Base-by-base conservation (phyloP, 1,140 invertebrate species). In the Palaemon carinicauda region DNA sequence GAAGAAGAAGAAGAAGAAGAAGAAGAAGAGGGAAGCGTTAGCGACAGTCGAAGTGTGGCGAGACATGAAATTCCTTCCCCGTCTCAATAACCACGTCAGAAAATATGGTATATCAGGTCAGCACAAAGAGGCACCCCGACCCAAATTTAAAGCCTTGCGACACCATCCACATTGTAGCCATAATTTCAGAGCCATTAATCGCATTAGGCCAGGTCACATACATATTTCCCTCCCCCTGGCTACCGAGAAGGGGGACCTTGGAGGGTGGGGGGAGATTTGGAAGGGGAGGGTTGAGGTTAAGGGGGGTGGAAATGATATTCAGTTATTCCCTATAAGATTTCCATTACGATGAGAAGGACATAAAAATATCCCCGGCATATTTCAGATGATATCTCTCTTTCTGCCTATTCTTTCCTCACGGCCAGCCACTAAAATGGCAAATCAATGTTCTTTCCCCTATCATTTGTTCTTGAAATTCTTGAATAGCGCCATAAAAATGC, bases 171-270 rank as follows among this genome's bases (percentile, higher is more conserved):
- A 83, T 75, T 83, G 81, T 83, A 53, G n/a, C 81, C 81, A 83
- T 83, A 83, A 83, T 83, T 83, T 83, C 81, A 75, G 69, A 83
- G 71, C 81, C 81, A 83, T 83, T 83, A 83, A 83, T 83, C 81
- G 81, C 71, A 75, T 83, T 83, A 83, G 81, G 81, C 50, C 69
- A 75, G 81, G 80, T 82, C 80, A 82, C 60, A 74, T 15, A 52
- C 80, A 82, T 82, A 82, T 73, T 73, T 82, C 50, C 80, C 33
- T 12, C 52, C 51, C 14, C 71, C 53, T 9, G 7, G 41, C 41
- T 12, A 41, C 41, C 41, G 41, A n/a, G 41, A 41, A 1, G 41
- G 41, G 41, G 41, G 41, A n/a, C 41, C 41, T 41, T 41, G 7
- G 41, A 7, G 41, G 1, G 7, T 12, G 7, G 7, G 7, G 12